Base-by-base conservation (phyloP, 2,797 vertebrate genomes). In the Dromococcyx pavoninus region DNA sequence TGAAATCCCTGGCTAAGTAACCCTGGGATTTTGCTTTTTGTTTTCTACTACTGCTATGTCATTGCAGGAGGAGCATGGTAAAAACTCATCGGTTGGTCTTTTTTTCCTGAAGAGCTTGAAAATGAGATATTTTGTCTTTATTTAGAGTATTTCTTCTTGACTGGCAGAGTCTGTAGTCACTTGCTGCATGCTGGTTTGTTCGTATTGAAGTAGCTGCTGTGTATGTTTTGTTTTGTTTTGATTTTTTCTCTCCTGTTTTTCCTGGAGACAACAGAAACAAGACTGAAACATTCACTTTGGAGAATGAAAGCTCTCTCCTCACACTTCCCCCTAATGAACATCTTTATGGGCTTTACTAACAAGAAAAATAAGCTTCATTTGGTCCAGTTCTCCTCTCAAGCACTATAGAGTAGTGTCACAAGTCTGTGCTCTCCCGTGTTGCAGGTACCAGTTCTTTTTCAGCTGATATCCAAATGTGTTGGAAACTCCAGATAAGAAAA, bases 371-470 rank as follows among this genome's bases (percentile, higher is more conserved):
- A 39, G 13, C 54, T 72, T 90, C 69, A 91, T 81, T 58, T 78
- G 80, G 78, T 84, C 58, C 73, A 69, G 86, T 76, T 81, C 33
- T 86, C 18, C 66, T 70, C 58, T 88, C n/a, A 41, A 70, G 86
- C 70, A 37, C 50, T 44, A 10, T 60, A 72, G 46, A 86, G 73
- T 1, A 17, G 23, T 90, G 88, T 73, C 46, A 46, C 64, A 28
- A 65, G 46, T 78, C 41, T 81, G 17, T 61, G 67, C 43, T 82
- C 25, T 82, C 37, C 78, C 0, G 3, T 41, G 56, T 61, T 86
- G 71, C 62, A 30, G 0, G 3, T 64, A 65, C 51, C 43, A 21
- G 1, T 72, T 87, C n/a, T 84, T 51, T 64, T 58, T 69, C 89
- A 87, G 81, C 81, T 82, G 70, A 57, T 15, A 10, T 54, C 60